Evolutionary conservation across 2,888 invertebrate genomes (phyloP).

Genomic region (Myathropa florea): DNA sequence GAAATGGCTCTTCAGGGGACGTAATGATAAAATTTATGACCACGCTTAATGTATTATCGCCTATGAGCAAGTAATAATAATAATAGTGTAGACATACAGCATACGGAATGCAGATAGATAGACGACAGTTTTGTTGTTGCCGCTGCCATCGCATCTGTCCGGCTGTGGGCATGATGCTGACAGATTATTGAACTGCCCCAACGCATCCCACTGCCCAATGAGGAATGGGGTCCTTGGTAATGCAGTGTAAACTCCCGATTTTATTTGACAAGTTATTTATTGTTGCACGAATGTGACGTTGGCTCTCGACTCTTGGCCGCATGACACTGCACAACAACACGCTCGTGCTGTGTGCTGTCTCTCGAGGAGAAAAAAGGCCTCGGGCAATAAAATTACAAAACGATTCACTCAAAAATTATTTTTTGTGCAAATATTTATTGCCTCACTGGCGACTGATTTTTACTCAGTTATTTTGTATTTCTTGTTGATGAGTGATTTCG

Average conservation of each 20-base stretch:
- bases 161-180: slow-evolving; percentile 21
- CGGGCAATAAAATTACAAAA: slow-evolving; percentile 65
- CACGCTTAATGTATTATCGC: slow-evolving; percentile 67
- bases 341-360: neutral
- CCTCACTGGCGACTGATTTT: slow-evolving; percentile 43
- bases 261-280: slow-evolving; percentile 70
- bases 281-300: slow-evolving; percentile 39
- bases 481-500: slow-evolving; percentile 37
- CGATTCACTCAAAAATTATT: slow-evolving; percentile 69
- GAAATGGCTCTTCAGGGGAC: slow-evolving; percentile 67
- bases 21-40: slow-evolving; percentile 64
- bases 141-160: neutral
- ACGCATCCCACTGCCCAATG: neutral
- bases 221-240: slow-evolving; percentile 32
- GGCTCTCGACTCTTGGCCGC: slow-evolving; percentile 1
- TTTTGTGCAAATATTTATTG: slow-evolving; percentile 56
- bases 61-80: slow-evolving; percentile 69
- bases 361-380: neutral
- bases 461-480: slow-evolving; percentile 15
- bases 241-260: slow-evolving; percentile 55
- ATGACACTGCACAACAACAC: neutral
- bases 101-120: slow-evolving; percentile 62
- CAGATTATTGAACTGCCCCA: slow-evolving; percentile 37
- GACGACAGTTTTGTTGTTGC: slow-evolving; percentile 21
- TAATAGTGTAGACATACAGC: slow-evolving; percentile 57